These are phyloP conservation scores for Ips nitidus DNA, from an alignment of 1,140 invertebrate genomes.

Conservation along the genomic window DNA sequence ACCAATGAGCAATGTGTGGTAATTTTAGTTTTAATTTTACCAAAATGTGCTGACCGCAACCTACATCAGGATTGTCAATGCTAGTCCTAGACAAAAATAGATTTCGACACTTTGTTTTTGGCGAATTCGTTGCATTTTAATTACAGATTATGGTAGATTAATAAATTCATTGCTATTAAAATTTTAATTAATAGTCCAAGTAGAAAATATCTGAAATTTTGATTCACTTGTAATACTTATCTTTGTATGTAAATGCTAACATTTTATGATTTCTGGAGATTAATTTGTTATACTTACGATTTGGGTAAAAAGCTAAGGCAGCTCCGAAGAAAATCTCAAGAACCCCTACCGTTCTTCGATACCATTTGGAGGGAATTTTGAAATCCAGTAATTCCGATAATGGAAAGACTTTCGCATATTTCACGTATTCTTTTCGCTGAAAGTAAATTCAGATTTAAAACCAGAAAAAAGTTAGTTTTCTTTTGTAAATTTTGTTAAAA, in stretches of 20 bases:
- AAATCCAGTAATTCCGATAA: conserved; percentile 77
- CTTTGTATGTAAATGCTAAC: no score
- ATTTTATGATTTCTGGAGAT: background rate
- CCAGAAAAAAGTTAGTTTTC: background rate
- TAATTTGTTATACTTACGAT: conserved; percentile 63
- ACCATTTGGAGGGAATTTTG: conserved; percentile 92
- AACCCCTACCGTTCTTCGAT: conserved; percentile 82
- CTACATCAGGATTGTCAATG: conserved; percentile 37
- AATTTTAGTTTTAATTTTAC: conserved; percentile 26
- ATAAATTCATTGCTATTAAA: no score
- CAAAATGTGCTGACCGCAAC: conserved; percentile 33
- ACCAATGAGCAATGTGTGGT: conserved; percentile 25
- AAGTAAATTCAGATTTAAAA: conserved; percentile 51
- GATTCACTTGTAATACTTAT: background rate
- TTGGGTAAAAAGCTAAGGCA: conserved; percentile 84
- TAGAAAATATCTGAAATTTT: no score
- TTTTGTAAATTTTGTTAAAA: no score
- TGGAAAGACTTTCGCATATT: conserved; percentile 96
- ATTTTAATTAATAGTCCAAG: no score
- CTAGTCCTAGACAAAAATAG: conserved; percentile 25
- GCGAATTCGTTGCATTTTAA: no score
- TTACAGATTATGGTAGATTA: no score
- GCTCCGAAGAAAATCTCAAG: conserved; percentile 89
- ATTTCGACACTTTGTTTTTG: background rate
- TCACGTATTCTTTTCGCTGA: conserved; percentile 94